Evolutionary conservation across 2,888 invertebrate species (phyloP), one percentile per base, ranked within the genome.

Genomic region (Andrena praecox): DNA sequence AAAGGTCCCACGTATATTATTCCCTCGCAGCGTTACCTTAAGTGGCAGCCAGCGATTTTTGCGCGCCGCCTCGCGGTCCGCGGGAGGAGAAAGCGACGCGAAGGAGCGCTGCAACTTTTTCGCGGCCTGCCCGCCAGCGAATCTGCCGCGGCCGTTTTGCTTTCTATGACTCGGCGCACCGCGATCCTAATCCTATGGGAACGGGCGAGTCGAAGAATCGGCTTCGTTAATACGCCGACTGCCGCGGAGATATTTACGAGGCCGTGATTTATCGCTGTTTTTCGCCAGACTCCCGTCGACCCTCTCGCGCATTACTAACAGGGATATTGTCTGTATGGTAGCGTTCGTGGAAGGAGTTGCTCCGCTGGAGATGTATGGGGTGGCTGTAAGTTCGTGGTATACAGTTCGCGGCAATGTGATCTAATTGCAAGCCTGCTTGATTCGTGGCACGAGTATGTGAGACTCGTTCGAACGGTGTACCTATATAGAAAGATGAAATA

Each of bases 41-140:
- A 80, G 52, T 27, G 68, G 72, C 42, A 56, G 27, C 50, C 50
- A 31, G 52, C 42, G 42, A 80, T 80, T 82, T 82, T 80, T 82
- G 64, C 56, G 16, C 20, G 16, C n/a, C 59, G 16, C 4, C 29
- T 56, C 33, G 80, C 66, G 29, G 62, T n/a, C 74, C 79, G 63
- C 20, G 72, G 72, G 24, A 74, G 66, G 85, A 83, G 85, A 87
- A 85, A 85, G 84, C 85, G 64, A 75, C 78, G 27, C 24, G 24
- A 62, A 68, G 62, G 71, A 84, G 70, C 54, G 59, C 54, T 72
- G 69, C 67, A 62, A 77, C 66, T 84, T 75, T 77, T 84, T 80
- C 52, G 16, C 74, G 42, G 10, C 10, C n/a, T 16, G n/a, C 1
- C 16, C 48, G 20, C 6, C 20, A 52, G 35, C 10, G 73, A 67